Base-by-base conservation (phyloP, 2,888 invertebrate species). In the Sinelater perroti region DNA sequence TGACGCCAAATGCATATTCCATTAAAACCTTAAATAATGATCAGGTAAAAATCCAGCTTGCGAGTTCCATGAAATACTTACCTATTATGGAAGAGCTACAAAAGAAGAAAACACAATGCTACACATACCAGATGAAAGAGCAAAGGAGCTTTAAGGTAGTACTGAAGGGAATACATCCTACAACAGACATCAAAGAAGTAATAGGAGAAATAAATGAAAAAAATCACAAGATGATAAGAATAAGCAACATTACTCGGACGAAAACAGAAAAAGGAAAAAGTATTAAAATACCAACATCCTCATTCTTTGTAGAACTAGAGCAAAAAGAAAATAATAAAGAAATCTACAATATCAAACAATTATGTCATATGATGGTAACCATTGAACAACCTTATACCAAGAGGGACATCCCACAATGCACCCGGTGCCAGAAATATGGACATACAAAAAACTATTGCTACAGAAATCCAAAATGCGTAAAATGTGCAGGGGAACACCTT, bases 121-220 rank as follows among this genome's bases (percentile, higher is more conserved):
- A 57, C 42, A 62, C 62, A 1, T 66, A 63, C 40, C 62, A 63
- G 35, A 26, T 28, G 24, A 63, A 63, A 38, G 28, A 60, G 40
- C 42, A 66, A 1, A 56, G 44, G 35, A 44, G n/a, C 14, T 66
- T 42, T 33, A 45, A 40, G 21, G 56, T 61, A 16, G 60, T 66
- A 13, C 16, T 66, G 6, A 61, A 57, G 60, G 35, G 45, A 2
- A 30, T 64, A n/a, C 64, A 64, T 42, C 60, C 46, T 8, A 35
- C 60, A 20, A 42, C 44, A n/a, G 46, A 50, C 14, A n/a, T 30
- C 6, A 45, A 61, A 13, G 44, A 52, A 11, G 28, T 67, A n/a
- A 62, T 46, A 54, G 11, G 17, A 11, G 59, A 54, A 36, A 35
- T 50, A 16, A 11, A 50, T 6, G 20, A 35, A 21, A n/a, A 36